Evolutionary conservation across 2,113 vertebrate species (phyloP).

Genomic region (Oryzias melastigma): DNA sequence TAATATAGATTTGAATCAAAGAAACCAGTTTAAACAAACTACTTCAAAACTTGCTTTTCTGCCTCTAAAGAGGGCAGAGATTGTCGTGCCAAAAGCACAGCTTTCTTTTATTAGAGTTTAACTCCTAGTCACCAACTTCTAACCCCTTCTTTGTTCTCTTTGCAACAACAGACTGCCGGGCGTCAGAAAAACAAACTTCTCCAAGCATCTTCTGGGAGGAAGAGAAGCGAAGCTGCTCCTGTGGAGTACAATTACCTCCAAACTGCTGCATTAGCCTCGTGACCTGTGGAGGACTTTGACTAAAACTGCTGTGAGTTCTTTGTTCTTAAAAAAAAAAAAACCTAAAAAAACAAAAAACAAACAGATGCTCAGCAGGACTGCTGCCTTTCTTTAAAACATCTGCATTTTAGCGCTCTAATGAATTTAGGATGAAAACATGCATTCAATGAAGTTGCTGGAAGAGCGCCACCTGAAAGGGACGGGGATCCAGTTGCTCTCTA

Average conservation of each 20-base stretch:
- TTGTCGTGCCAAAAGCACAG: not conserved
- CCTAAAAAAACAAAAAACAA: constrained; percentile 5
- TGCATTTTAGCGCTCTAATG: constrained; percentile 37
- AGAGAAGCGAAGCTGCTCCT: constrained; percentile 48
- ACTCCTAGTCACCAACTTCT: constrained; percentile 31
- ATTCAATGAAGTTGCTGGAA: constrained; percentile 26
- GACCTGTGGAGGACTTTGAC: constrained; percentile 58
- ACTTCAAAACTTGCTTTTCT: constrained; percentile 16
- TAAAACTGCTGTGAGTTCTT: constrained; percentile 64
- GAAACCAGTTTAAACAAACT: constrained; percentile 5
- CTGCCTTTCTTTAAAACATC: constrained; percentile 26
- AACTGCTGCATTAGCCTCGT: constrained; percentile 46
- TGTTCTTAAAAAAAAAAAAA: not conserved
- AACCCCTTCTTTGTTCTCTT: constrained; percentile 51
- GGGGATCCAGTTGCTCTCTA: constrained; percentile 14
- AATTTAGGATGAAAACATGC: constrained; percentile 28
- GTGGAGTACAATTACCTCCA: constrained; percentile 59
- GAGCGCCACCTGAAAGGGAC: constrained; percentile 18
- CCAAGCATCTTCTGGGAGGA: constrained; percentile 33
- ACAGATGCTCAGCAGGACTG: constrained; percentile 7
- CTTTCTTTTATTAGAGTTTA: constrained; percentile 31
- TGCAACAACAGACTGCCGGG: constrained; percentile 50
- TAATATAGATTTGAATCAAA: not conserved
- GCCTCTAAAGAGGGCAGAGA: constrained; percentile 9
- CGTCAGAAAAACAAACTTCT: constrained; percentile 39